A percentile compares a stretch with the other conserved stretches of the same genome.
phyloP scores from a whole-genome alignment of 2,888 invertebrate genomes.

The Iphiclides podalirius region DNA sequence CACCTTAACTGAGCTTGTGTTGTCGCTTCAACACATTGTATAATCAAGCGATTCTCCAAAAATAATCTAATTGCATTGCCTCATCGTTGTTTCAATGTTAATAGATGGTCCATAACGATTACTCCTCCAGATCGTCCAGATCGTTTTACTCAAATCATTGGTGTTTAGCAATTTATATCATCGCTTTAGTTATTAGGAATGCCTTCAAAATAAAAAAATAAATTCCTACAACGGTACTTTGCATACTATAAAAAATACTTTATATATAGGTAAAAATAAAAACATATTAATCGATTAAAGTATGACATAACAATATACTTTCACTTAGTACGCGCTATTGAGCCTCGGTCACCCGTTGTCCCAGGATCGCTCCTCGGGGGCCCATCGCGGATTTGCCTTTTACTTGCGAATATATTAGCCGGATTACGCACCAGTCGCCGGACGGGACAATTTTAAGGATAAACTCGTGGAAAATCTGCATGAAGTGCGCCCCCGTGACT shows the following conservation, averaged over 20 bases:
- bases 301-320: no score
- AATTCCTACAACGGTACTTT: no score
- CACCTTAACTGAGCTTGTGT: background rate
- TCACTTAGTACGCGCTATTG: no score
- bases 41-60: background rate
- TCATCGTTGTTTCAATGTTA: background rate
- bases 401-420: constrained; percentile 75
- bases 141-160: no score
- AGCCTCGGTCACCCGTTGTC: constrained; percentile 53
- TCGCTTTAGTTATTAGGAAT: no score
- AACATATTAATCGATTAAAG: no score
- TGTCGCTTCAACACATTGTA: background rate
- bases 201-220: no score
- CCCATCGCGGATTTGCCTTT: constrained; percentile 58
- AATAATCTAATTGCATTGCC: background rate
- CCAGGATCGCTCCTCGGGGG: constrained; percentile 58
- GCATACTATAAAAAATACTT: no score
- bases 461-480: constrained; percentile 58
- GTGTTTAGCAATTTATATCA: no score
- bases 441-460: constrained; percentile 61
- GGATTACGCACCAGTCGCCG: constrained; percentile 55
- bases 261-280: no score
- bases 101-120: constrained; percentile 19
- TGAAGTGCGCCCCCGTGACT: constrained; percentile 49
- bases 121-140: no score